Evolutionary conservation across 2,113 vertebrate species (phyloP).

Genomic region (Leptosomus discolor): DNA sequence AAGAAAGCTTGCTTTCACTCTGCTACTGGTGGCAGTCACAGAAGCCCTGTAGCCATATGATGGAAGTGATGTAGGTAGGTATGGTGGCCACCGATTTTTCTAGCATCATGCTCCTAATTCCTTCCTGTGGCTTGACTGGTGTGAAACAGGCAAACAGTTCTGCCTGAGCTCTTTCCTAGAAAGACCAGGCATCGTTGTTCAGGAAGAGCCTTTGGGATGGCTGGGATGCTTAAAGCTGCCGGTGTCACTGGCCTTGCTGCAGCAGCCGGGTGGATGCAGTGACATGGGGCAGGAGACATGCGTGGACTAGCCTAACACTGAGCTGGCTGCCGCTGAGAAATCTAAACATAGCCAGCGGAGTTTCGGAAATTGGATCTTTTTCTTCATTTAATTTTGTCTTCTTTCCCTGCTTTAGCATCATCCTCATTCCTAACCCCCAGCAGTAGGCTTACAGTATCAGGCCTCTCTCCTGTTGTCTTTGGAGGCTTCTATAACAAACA

Average conservation of each 20-base stretch:
- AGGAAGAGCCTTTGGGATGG: background rate
- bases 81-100: background rate
- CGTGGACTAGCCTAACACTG: background rate
- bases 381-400: background rate
- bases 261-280: background rate
- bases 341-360: background rate
- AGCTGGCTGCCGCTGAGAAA: background rate
- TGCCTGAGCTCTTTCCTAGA: background rate
- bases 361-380: background rate
- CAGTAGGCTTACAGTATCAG: background rate
- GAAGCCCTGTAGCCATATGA: background rate
- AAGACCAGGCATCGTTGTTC: rapidly evolving
- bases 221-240: background rate
- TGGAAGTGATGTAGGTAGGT: background rate
- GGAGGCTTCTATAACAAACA: background rate
- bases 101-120: background rate
- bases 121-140: background rate
- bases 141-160: background rate
- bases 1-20: background rate
- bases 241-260: background rate
- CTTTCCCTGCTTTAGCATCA: background rate
- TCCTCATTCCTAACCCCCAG: background rate
- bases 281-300: background rate
- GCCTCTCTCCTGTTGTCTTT: background rate
- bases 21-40: background rate